phyloP scores from a whole-genome alignment of 2,797 vertebrate species.

The Synanceia verrucosa region DNA sequence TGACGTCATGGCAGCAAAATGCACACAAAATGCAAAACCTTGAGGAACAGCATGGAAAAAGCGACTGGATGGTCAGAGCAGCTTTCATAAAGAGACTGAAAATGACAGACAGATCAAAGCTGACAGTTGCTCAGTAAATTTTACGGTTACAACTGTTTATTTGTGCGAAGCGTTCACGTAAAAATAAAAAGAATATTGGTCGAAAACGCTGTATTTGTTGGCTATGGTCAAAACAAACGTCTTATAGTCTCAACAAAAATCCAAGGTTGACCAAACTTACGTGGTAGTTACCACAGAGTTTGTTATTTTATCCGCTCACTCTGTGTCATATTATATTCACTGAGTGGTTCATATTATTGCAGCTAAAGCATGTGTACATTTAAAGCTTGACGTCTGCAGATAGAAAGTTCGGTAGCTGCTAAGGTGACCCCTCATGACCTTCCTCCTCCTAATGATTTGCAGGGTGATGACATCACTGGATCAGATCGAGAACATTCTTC shows the following conservation, averaged over 20 bases:
- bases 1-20: conserved; percentile 54
- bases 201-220: no score
- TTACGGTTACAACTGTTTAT: background rate
- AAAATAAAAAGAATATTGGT: background rate
- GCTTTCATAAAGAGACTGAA: no score
- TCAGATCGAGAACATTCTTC: conserved; percentile 73
- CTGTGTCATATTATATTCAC: background rate
- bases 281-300: background rate
- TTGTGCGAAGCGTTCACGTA: background rate
- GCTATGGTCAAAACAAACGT: background rate
- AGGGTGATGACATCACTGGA: conserved; percentile 74
- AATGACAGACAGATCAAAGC: no score
- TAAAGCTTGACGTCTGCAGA: no score
- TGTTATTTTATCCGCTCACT: no score
- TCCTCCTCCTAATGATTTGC: conserved; percentile 30
- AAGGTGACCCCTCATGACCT: conserved; percentile 29
- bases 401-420: conserved; percentile 53
- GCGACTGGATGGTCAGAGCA: no score
- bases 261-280: no score
- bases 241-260: background rate
- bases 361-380: background rate
- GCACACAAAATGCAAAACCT: no score
- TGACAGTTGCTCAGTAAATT: background rate
- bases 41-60: no score
- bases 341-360: background rate